Evolutionary conservation across 2,888 invertebrate species (phyloP).

Genomic region (Agrenia bidenticulata): DNA sequence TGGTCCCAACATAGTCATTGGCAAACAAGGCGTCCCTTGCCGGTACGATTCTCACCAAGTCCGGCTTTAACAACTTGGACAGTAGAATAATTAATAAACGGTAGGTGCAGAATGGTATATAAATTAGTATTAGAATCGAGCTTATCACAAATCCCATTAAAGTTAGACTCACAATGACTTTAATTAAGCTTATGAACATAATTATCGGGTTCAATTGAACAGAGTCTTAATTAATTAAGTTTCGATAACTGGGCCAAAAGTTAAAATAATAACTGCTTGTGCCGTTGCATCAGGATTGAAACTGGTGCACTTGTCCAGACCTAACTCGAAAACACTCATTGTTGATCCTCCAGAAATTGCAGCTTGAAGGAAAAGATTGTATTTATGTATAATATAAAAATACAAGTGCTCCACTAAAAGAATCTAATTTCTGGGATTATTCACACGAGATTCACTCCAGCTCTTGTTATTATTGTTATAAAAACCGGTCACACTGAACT

Average conservation of each 20-base stretch:
- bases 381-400: no score
- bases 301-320: no score
- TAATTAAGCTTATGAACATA: background rate
- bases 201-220: background rate
- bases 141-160: background rate
- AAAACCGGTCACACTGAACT: no score
- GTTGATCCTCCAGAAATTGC: no score
- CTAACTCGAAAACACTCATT: no score
- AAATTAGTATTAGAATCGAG: background rate
- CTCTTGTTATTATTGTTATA: no score
- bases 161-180: background rate
- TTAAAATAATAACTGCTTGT: background rate
- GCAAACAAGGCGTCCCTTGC: constrained; percentile 11
- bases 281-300: background rate
- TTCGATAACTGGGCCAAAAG: background rate
- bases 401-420: no score
- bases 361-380: no score
- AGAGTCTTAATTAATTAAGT: no score
- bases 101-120: background rate
- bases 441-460: no score
- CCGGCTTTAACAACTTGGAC: background rate
- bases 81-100: background rate
- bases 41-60: constrained; percentile 7
- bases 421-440: no score
- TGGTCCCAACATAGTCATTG: background rate